Conservation (phyloP, 2,113 vertebrate genomes). For the Tragelaphus strepsiceros region DNA sequence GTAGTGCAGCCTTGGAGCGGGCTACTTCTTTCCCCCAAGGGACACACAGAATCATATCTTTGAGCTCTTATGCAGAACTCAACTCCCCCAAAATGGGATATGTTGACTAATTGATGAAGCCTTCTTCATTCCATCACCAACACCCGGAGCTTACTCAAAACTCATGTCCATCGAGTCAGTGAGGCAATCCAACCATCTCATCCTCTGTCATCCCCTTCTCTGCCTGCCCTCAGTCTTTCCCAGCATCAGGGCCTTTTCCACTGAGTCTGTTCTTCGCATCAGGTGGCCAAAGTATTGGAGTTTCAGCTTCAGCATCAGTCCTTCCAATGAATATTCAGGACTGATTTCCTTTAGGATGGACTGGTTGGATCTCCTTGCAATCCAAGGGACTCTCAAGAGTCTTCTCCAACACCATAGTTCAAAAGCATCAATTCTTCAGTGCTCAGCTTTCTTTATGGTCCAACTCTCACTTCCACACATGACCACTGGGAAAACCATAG, state of each 20-base stretch:
- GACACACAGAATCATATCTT: accelerated
- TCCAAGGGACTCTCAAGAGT: not conserved
- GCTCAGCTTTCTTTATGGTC: not conserved
- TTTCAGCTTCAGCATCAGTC: not conserved
- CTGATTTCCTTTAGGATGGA: not conserved
- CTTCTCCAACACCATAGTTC: not conserved
- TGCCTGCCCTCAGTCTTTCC: not conserved
- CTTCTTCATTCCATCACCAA: not conserved
- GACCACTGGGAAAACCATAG: not conserved
- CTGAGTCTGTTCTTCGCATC: not conserved
- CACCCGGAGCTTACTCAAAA: not conserved
- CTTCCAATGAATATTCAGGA: not conserved
- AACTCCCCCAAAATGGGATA: not conserved
- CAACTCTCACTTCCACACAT: not conserved
- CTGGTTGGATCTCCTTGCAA: not conserved
- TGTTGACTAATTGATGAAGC: not conserved
- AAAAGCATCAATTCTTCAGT: not conserved
- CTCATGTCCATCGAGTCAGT: not conserved
- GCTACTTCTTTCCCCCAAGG: not conserved
- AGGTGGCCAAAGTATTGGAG: not conserved
- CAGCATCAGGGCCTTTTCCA: not conserved
- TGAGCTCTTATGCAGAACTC: not conserved
- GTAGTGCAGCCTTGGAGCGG: not conserved
- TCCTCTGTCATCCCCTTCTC: not conserved
- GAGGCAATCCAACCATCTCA: not conserved